Evolutionary conservation across 2,888 invertebrate species (phyloP).

Genomic region (Gastracanthus pulcherrimus): DNA sequence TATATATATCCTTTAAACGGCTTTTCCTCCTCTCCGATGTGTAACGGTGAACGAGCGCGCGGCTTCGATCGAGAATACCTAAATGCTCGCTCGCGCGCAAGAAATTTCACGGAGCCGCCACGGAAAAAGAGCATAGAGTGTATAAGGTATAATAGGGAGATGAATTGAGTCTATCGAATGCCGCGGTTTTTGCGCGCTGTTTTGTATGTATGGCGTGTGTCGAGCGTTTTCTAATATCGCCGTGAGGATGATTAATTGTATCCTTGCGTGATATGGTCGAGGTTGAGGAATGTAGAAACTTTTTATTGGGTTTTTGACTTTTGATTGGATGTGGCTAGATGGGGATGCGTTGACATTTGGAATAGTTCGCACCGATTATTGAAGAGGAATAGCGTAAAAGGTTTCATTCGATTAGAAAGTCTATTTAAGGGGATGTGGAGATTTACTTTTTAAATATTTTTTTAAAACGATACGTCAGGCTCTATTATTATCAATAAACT

Average conservation of each 20-base stretch:
- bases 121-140: background rate
- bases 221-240: background rate
- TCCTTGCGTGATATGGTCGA: background rate
- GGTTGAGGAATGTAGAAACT: background rate
- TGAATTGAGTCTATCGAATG: background rate
- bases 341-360: no score
- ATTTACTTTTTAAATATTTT: no score
- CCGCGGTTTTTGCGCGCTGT: background rate
- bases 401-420: no score
- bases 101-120: background rate
- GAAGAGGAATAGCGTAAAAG: no score
- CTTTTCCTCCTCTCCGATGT: background rate
- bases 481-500: no score
- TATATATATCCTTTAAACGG: background rate
- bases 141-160: background rate
- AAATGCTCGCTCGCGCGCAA: background rate
- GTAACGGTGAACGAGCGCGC: slow-evolving; percentile 33
- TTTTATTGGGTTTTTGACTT: background rate
- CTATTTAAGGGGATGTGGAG: no score
- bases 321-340: no score
- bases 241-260: background rate
- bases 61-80: background rate
- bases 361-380: no score
- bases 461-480: no score
- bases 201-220: no score